Evolutionary conservation across 2,113 vertebrate species (phyloP).

Genomic region (Amphiprion percula): DNA sequence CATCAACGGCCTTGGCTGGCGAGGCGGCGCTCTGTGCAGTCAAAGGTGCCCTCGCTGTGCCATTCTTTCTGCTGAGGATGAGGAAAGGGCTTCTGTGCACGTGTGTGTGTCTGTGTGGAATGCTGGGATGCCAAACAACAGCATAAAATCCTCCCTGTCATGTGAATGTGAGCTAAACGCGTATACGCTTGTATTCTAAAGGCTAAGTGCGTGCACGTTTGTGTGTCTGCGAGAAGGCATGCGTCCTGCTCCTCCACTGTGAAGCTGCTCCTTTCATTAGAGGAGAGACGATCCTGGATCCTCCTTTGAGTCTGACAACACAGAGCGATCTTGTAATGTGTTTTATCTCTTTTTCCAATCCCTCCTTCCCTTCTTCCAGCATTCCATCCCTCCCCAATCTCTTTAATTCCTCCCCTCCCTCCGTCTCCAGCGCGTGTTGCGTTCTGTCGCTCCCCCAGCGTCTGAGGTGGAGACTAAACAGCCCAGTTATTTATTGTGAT

Average conservation of each 20-base stretch:
- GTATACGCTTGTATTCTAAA: constrained; percentile 32
- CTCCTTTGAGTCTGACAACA: constrained; percentile 73
- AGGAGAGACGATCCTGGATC: constrained; percentile 67
- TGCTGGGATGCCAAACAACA: constrained; percentile 38
- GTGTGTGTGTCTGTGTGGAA: constrained; percentile 13
- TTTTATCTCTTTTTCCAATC: constrained; percentile 60
- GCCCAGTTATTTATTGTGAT: constrained; percentile 86
- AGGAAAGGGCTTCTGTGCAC: constrained; percentile 48
- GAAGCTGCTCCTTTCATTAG: constrained; percentile 69
- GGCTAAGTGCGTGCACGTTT: constrained; percentile 17
- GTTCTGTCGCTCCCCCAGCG: constrained; percentile 64
- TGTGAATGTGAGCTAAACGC: constrained; percentile 35
- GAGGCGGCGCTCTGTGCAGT: constrained; percentile 61
- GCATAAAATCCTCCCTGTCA: constrained; percentile 26
- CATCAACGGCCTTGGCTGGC: constrained; percentile 77
- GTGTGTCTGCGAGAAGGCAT: constrained; percentile 29
- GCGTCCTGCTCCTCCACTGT: constrained; percentile 49
- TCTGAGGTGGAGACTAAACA: constrained; percentile 83
- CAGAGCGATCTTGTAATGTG: constrained; percentile 72
- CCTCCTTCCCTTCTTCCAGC: constrained; percentile 39
- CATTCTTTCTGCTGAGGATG: constrained; percentile 73
- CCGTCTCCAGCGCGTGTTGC: constrained; percentile 41
- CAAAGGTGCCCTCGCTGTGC: constrained; percentile 68
- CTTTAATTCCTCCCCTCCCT: constrained; percentile 61
- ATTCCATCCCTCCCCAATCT: constrained; percentile 51